Base-by-base conservation (phyloP, 1,140 invertebrate species). In the Drosophila teissieri region DNA sequence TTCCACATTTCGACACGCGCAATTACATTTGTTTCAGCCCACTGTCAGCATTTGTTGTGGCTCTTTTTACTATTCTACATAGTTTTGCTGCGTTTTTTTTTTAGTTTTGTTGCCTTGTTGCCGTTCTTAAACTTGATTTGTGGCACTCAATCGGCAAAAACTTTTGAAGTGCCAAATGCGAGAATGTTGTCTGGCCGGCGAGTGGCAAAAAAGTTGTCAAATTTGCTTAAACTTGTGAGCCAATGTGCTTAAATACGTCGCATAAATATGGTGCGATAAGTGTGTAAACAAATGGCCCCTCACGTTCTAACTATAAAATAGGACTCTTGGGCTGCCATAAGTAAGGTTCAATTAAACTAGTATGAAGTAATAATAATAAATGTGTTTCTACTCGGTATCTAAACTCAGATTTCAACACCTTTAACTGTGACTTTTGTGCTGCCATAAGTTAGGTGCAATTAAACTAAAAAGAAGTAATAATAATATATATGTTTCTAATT, bases 1-100 rank as follows among this genome's bases (percentile, higher is more conserved):
- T 77, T 54, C 56, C 45, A 82, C 79, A 82, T 82, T 82, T 82
- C 73, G 74, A 78, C 79, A 82, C 79, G 73, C 79, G 68, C 79
- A 82, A 82, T 82, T 78, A 78, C 74, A 78, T 82, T 83, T 69
- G 69, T 73, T 53, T 61, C 58, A 56, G 40, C 51, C 75, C 75
- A 72, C 75, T 53, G 55, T 22, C 34, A 40, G 63, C 36, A 58
- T 52, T 75, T 61, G 72, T 40, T 53, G 27, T 69, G 37, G 45
- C n/a, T 76, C 27, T 48, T 68, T 67, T 69, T 56, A n/a, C n/a
- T 72, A 60, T 70, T 78, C 58, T 52, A 58, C 46, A 67, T 75
- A 81, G 75, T 78, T 63, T 63, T 68, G 49, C 36, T 62, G 65
- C 57, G 64, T 74, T 51, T 70, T 65, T 78, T 19, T 19, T 19